Evolutionary conservation across 2,113 vertebrate genomes (phyloP).

Genomic region (Gnathonemus longibarbis): DNA sequence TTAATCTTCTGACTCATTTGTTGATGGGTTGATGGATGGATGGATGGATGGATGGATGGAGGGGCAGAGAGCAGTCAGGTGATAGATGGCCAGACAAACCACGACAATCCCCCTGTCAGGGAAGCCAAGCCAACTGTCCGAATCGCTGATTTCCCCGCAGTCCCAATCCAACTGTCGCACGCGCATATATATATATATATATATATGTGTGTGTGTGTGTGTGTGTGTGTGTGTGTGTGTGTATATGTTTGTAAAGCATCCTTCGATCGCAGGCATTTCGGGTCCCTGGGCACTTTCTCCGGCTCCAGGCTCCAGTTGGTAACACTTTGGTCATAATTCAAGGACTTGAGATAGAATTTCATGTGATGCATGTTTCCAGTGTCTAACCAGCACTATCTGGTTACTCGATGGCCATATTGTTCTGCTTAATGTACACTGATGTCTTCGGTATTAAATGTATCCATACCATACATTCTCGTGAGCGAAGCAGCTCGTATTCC

Average conservation of each 20-base stretch:
- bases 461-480: background rate
- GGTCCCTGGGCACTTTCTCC: background rate
- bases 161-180: background rate
- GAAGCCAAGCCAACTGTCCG: background rate
- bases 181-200: too few relatives aligned
- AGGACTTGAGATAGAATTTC: background rate
- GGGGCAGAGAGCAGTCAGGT: background rate
- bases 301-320: background rate
- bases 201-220: too few relatives aligned
- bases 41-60: background rate
- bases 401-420: background rate
- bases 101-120: background rate
- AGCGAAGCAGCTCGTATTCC: background rate
- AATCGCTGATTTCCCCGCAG: background rate
- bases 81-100: background rate
- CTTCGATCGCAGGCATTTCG: background rate
- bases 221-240: too few relatives aligned
- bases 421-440: background rate
- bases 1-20: background rate
- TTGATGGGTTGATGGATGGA: background rate
- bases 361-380: background rate
- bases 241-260: background rate
- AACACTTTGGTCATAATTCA: background rate
- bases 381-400: background rate
- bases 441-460: background rate